Evolutionary conservation across 2,888 invertebrate species (phyloP), one percentile per base, ranked within the genome.

Genomic region (Adela reaumurella): DNA sequence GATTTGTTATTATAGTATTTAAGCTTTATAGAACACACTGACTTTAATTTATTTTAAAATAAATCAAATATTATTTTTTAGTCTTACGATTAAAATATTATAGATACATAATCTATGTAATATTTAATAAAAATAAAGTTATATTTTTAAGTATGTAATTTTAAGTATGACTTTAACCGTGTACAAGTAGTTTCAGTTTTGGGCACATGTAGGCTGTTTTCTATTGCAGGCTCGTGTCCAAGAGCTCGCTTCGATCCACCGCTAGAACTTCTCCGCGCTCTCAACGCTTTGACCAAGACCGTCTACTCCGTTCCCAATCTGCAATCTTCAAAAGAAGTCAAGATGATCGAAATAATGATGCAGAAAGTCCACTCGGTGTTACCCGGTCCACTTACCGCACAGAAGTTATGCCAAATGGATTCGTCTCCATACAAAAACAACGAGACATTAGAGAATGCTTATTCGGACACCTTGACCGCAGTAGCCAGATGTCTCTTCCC

Each of bases 381-480:
- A 1, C 84, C 85, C 0, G 85, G 85, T 8, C 81, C 83, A 0
- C 59, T 85, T 24, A 90, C 89, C 0, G 79, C 85, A 17, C 87
- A 90, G 61, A 87, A 84, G 61, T 64, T 89, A n/a, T 60, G 68
- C 11, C 70, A 72, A 35, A 53, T 80, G 1, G 89, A 90, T 17
- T 3, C 43, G 8, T 8, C 11, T 10, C n/a, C 8, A 3, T 17
- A 43, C 10, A 5, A 55, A 57, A 0, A 52, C 1, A 50, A 57
- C 2, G 46, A 28, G 19, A 71, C 81, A 35, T 65, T 81, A 3
- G 57, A 74, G 3, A 68, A 74, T 16, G 55, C 68, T 1, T 86
- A 84, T 57, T 65, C 80, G 0, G 65, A 70, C 20, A 58, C 88
- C 4, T 57, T 90, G 2, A 69, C 74, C 20, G 60, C 61, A 3